Percentiles rank a stretch among this genome's conserved stretches.
These are phyloP conservation scores for Heteronetta atricapilla DNA, from an alignment of 2,113 vertebrate species.

Conservation along the genomic window DNA sequence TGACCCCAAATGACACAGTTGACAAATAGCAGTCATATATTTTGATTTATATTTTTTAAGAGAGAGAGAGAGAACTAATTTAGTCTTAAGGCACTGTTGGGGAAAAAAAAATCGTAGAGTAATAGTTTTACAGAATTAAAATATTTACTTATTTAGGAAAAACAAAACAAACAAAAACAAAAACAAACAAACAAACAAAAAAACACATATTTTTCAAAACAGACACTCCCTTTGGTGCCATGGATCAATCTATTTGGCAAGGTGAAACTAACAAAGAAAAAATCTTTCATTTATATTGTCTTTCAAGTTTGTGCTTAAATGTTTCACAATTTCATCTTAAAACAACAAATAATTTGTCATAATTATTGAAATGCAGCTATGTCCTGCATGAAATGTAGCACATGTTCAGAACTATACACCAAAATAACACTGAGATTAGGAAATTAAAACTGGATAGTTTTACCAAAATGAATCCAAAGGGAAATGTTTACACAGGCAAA, in stretches of 20 bases:
- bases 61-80: background rate
- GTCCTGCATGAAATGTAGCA: background rate
- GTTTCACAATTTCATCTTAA: slow-evolving; percentile 14
- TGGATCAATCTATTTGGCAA: background rate
- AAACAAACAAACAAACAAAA: background rate
- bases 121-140: background rate
- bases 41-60: background rate
- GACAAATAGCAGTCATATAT: background rate
- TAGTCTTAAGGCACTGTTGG: background rate
- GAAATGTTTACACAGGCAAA: background rate
- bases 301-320: background rate
- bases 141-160: background rate
- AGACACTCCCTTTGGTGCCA: background rate
- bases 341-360: background rate
- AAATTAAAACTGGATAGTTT: background rate
- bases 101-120: background rate
- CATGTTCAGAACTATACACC: background rate
- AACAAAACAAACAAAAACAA: background rate
- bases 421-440: background rate
- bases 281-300: background rate
- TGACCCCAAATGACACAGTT: background rate
- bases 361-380: background rate
- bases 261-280: background rate
- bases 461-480: background rate
- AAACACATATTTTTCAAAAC: background rate